Evolutionary conservation across 2,888 invertebrate species (phyloP), one percentile per base, ranked within the genome.

Genomic region (Lepeophtheirus nordmannii): DNA sequence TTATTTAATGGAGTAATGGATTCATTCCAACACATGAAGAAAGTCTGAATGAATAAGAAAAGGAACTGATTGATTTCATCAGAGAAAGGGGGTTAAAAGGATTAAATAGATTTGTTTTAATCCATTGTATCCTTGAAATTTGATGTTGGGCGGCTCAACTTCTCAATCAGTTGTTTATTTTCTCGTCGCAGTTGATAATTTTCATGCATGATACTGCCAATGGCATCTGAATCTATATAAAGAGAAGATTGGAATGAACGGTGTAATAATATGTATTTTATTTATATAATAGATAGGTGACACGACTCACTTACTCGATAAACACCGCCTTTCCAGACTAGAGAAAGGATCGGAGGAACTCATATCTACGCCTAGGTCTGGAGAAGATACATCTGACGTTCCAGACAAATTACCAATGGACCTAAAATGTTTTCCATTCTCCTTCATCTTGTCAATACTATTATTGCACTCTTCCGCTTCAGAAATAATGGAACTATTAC

Each of bases 331-430:
- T 20, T 63, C 63, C 22, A 63, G 56, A 53, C 63, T 63, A 10
- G 63, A 63, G 53, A 63, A 63, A 11, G 63, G 63, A 38, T 63
- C 63, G 14, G 53, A 46, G n/a, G 63, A 63, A 14, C 63, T 53
- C 30, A 63, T 20, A 37, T 63, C 63, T 2, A 63, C 63, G 5
- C 63, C 63, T 37, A 63, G 53, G 17, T 63, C 63, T 10, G 63
- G 63, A 20, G 60, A 60, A 17, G 60, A 60, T 17, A 60, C 12
- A 14, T 60, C 60, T 17, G 60, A 60, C 17, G 60, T 17, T 17
- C 30, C 60, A 17, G 30, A 37, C 17, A 38, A 17, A 38, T 23
- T 20, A 10, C 60, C 60, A 37, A 23, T 60, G n/a, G 60, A 37
- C 8, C 38, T 17, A 22, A 38, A 60, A 10, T 38, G 60, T 22